Conservation (phyloP, 2,888 invertebrate species). For the Micoletzkya japonica region DNA sequence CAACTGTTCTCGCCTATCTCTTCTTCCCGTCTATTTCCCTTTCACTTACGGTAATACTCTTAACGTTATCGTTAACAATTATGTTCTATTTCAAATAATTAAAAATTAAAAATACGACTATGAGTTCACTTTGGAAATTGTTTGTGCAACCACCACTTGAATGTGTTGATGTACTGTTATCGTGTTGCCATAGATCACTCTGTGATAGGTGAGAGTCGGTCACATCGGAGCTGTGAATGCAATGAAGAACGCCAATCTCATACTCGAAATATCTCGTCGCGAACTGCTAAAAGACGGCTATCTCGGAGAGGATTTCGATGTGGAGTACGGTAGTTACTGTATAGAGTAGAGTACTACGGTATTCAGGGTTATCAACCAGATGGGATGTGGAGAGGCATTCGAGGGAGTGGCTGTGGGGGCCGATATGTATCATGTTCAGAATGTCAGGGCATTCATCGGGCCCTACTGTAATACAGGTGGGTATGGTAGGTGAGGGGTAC, state of each 20-base stretch:
- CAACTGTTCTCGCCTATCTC: no score
- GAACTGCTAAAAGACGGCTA: conserved; percentile 55
- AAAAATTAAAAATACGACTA: no score
- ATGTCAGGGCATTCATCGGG: conserved; percentile 60
- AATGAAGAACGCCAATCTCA: conserved; percentile 60
- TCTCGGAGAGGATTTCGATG: conserved; percentile 55
- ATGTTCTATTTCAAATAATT: no score
- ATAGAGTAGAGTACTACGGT: not conserved
- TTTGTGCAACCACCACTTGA: no score
- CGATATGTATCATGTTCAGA: conserved; percentile 62
- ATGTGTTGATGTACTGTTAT: not conserved
- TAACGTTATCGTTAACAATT: no score
- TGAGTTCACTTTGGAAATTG: no score
- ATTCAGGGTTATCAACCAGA: conserved; percentile 52
- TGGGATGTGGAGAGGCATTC: conserved; percentile 61
- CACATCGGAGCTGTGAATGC: conserved; percentile 51
- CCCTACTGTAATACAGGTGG: conserved; percentile 61
- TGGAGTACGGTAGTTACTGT: conserved; percentile 46
- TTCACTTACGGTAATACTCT: no score
- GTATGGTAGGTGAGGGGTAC: not conserved
- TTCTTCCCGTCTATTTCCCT: no score
- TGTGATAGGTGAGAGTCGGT: conserved; percentile 23
- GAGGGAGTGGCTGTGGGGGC: conserved; percentile 63
- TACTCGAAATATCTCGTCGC: conserved; percentile 53
- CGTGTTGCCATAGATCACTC: not conserved